phyloP scores from a whole-genome alignment of 2,113 vertebrate genomes.

The Parus major region DNA sequence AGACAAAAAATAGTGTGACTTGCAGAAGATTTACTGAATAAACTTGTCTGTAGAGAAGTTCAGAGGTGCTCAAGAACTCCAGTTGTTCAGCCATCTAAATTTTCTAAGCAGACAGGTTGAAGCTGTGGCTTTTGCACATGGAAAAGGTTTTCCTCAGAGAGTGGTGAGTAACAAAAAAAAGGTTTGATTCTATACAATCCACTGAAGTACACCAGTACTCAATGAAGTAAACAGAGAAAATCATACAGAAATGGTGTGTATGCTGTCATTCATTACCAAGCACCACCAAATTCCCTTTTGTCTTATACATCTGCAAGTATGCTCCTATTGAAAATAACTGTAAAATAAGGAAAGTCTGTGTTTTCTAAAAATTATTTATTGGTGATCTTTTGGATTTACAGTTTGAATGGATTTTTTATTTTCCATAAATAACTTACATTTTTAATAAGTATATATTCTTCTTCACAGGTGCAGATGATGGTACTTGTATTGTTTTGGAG shows the following conservation, averaged over 20 bases:
- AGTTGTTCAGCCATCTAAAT: not conserved
- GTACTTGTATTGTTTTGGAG: not conserved
- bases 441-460: not conserved
- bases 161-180: not conserved
- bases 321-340: not conserved
- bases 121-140: not conserved
- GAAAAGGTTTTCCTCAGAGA: not conserved
- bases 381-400: not conserved
- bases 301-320: not conserved
- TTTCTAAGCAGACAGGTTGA: not conserved
- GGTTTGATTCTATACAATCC: not conserved
- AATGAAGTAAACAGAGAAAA: not conserved
- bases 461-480: not conserved
- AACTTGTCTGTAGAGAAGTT: not conserved
- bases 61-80: not conserved
- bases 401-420: not conserved
- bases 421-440: not conserved
- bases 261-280: not conserved
- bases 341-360: not conserved
- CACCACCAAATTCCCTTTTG: not conserved
- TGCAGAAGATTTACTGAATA: not conserved
- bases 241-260: not conserved
- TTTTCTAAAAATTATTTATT: not conserved
- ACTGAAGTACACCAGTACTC: not conserved
- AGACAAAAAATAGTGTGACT: not conserved